A percentile compares a stretch with the other conserved stretches of the same genome.
Evolutionary conservation across 1,140 invertebrate species (phyloP).

Genomic region (Babylonia areolata): DNA sequence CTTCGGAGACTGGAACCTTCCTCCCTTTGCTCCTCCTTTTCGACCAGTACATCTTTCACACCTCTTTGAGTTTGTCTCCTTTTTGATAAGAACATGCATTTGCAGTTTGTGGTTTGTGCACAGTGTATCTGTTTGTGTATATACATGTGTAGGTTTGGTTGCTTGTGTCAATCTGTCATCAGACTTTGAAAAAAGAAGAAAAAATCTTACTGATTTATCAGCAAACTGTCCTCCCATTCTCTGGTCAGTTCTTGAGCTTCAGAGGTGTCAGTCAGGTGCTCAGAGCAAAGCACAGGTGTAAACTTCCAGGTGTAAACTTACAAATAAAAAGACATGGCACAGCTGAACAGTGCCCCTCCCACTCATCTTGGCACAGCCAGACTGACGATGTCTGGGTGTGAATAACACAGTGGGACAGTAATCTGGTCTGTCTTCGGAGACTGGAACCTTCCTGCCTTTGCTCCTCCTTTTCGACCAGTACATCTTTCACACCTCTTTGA

Average conservation of each 20-base stretch:
- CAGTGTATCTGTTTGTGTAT: too few species aligned
- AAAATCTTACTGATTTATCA: too few species aligned
- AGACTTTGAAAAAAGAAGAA: too few species aligned
- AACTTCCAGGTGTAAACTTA: not conserved
- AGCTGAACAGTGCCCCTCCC: too few species aligned
- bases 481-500: not conserved
- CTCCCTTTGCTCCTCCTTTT: not conserved
- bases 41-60: not conserved
- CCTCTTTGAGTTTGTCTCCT: not conserved
- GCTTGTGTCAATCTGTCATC: too few species aligned
- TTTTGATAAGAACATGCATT: too few species aligned
- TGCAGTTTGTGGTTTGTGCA: not conserved
- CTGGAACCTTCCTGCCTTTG: not conserved
- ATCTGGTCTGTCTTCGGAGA: slow-evolving; percentile 8
- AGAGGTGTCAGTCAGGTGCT: not conserved
- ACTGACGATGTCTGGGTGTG: not conserved
- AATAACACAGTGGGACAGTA: slow-evolving; percentile 6
- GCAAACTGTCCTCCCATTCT: not conserved
- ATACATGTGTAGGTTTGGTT: too few species aligned
- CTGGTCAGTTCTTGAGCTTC: not conserved
- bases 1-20: not conserved
- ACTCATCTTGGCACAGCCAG: not conserved
- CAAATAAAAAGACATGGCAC: not conserved
- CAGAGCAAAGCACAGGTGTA: not conserved
- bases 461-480: not conserved